Evolutionary conservation across 53 echinoderm and acorn worm genomes (phyloP), one percentile per base, ranked within the genome.

Genomic region (Stichopus horrens): DNA sequence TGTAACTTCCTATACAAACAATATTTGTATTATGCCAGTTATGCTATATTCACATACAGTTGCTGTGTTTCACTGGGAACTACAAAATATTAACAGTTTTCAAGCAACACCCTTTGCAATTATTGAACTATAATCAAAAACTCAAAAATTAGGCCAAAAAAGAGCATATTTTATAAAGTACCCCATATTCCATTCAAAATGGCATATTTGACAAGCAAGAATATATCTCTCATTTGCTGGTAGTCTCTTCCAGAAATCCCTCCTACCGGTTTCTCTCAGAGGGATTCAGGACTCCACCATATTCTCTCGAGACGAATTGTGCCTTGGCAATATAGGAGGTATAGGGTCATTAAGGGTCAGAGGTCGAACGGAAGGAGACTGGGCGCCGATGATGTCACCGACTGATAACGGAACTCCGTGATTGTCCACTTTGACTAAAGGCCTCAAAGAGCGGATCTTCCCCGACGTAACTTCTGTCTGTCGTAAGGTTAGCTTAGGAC

Each of bases 401-500:
- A 97, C 93, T 7, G 92, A 87, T 54, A 97, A 59, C 74, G 91
- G 90, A 58, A 88, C 84, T 20, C 73, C 91, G 53, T 74, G 53
- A 51, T 66, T 87, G 66, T 91, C 90, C 37, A 60, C 52, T 9
- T 79, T 90, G 54, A 90, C 83, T 74, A 97, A 88, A 4, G 97
- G 91, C 21, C 93, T 92, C 9, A 97, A 89, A 60, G 94, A 91
- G 14, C 92, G 92, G 4, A 95, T 90, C 74, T 94, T 95, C 86
- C 95, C 97, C 4, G 97, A 97, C 52, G 97, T 95, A 76, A 97
- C 93, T 22, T 91, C 77, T 54, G 90, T 94, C 6, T 89, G 86
- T 75, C 95, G 88, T 53, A 92, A 78, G 67, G 95, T 90, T 3
- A 94, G 90, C 84, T 90, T 94, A 9, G 97, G 95, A 4, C 97